Percentiles rank a stretch among this genome's conserved stretches.
phyloP scores from a whole-genome alignment of 2,797 vertebrate genomes.

The Mycteria americana region DNA sequence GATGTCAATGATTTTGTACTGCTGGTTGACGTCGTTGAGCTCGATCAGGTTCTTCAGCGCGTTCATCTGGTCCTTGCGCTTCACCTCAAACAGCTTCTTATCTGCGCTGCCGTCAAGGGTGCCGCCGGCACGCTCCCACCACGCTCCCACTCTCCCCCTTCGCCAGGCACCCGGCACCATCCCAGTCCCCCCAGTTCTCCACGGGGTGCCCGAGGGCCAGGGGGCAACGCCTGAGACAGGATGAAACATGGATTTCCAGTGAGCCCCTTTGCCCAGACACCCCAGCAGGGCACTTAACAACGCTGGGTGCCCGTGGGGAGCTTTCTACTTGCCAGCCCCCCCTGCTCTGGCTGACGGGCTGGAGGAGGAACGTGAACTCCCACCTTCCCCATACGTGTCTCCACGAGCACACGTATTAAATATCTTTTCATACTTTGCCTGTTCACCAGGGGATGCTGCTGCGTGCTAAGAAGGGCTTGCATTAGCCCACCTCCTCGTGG shows the following conservation, averaged over 20 bases:
- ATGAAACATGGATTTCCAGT: not conserved
- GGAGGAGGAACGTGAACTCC: not conserved
- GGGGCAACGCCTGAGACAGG: not conserved
- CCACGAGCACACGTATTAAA: not conserved
- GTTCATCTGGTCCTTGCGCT: conserved; percentile 94
- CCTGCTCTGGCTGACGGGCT: not conserved
- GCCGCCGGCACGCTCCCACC: not conserved
- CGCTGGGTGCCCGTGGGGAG: not conserved
- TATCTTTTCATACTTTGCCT: not conserved
- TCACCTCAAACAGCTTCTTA: conserved; percentile 96
- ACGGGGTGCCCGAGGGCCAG: rapidly evolving
- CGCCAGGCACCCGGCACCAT: rapidly evolving
- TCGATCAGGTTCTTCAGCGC: conserved; percentile 95
- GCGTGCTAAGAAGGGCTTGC: not conserved
- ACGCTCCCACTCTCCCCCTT: not conserved
- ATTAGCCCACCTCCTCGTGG: not conserved
- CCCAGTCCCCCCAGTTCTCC: not conserved
- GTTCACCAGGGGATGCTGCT: not conserved
- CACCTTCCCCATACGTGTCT: not conserved
- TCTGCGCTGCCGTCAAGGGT: conserved; percentile 80
- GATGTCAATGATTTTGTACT: conserved; percentile 98
- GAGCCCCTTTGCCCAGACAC: not conserved
- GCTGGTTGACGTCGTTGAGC: conserved; percentile 95
- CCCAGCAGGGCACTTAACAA: not conserved
- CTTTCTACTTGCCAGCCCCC: not conserved